Base-by-base conservation (phyloP, 2,888 invertebrate species). In the Drosophila paucipuncta region DNA sequence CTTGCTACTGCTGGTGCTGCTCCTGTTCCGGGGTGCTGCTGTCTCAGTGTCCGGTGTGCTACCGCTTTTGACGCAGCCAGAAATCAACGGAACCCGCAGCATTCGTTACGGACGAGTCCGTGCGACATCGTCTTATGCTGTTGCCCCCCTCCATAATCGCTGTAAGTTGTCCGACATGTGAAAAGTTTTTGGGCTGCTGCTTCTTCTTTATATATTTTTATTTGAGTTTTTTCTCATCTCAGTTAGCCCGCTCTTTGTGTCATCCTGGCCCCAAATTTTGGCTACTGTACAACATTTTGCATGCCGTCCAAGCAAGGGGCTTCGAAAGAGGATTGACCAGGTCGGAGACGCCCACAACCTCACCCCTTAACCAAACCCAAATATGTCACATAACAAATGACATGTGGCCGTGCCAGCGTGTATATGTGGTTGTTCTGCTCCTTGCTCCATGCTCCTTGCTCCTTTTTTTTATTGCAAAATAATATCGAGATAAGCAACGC, bases 81-180 rank as follows among this genome's bases (percentile, higher is more conserved):
- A 91, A 91, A 89, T 89, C 89, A 89, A 90, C 86, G 85, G 76
- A 91, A 91, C 92, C 91, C 91, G 91, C 92, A 91, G 89, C 78
- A 90, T 91, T 91, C 82, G 91, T 70, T 81, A 83, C 76, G 90
- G 81, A 83, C 80, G 75, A 80, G 78, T 70, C 74, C 83, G 74
- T 59, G 60, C 64, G 47, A 62, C 73, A 77, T 80, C 76, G 53
- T 76, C 72, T 77, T 75, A 31, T 33, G 49, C n/a, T 6, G 31
- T 5, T 59, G 9, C 11, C 49, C 35, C 2, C n/a, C n/a, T 1
- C 25, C 25, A 16, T 16, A 47, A 16, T 22, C n/a, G 61, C 22
- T 54, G 41, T 11, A 33, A 47, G 50, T 57, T 73, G 58, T 73
- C 13, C n/a, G 76, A 82, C 88, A 89, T 89, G 83, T 89, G 88